phyloP scores from a whole-genome alignment of 2,113 vertebrate genomes.

The Pipra filicauda region DNA sequence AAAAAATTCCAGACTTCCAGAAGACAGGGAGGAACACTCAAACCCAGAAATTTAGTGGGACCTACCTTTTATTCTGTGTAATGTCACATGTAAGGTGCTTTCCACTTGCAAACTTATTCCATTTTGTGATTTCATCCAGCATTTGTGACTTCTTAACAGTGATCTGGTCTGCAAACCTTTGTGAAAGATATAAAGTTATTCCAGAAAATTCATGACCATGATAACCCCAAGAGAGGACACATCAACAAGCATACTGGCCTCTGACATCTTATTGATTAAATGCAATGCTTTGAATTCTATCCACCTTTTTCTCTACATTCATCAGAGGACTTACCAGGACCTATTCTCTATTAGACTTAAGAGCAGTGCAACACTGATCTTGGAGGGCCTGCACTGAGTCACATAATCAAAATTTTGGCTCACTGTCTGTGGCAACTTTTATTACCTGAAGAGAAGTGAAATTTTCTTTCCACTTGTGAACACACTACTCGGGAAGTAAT shows the following conservation, averaged over 20 bases:
- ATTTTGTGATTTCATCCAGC: not conserved
- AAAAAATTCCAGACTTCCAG: not conserved
- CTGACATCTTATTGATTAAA: not conserved
- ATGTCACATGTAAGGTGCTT: not conserved
- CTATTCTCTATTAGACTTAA: not conserved
- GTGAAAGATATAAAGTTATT: not conserved
- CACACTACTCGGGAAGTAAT: not conserved
- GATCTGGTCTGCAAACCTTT: not conserved
- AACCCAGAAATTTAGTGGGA: not conserved
- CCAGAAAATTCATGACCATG: not conserved
- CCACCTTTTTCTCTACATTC: not conserved
- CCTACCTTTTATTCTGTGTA: not conserved
- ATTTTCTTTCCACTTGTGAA: not conserved
- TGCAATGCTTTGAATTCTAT: not conserved
- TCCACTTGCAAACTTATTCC: not conserved
- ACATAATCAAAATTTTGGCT: not conserved
- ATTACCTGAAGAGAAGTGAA: not conserved
- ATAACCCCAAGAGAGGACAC: not conserved
- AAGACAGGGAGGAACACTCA: not conserved
- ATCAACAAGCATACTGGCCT: not conserved
- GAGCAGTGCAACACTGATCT: not conserved
- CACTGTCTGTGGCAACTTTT: not conserved
- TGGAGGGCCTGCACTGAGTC: not conserved
- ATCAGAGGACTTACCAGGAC: rapidly evolving
- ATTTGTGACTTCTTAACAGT: not conserved